These are phyloP conservation scores for Antrozous pallidus DNA, from an alignment of 2,797 vertebrate genomes.

Conservation along the genomic window DNA sequence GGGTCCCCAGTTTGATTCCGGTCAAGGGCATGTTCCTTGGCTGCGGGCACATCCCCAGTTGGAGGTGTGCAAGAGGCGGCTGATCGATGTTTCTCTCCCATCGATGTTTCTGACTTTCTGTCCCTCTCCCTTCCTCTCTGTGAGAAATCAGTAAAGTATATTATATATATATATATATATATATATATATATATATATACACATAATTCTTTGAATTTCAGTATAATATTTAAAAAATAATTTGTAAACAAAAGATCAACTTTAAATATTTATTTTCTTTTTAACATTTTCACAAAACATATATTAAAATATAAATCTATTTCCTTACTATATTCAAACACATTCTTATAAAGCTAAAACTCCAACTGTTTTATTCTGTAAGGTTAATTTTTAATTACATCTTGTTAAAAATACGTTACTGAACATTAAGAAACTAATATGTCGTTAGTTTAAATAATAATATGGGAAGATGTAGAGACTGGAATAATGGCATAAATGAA, in stretches of 20 bases:
- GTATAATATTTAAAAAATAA: neutral
- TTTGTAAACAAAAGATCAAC: neutral
- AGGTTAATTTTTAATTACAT: constrained; percentile 47
- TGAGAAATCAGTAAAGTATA: no score
- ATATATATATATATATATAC: no score
- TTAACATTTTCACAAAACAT: neutral
- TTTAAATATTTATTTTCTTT: neutral
- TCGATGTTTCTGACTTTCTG: no score
- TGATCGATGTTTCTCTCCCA: no score
- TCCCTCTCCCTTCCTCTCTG: no score
- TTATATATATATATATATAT: no score
- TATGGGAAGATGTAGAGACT: neutral
- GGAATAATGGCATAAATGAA: constrained; percentile 21
- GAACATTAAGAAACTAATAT: constrained; percentile 29
- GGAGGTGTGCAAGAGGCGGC: no score
- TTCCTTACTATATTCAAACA: neutral
- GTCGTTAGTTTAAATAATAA: neutral
- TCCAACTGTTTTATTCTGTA: neutral
- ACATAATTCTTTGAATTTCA: neutral
- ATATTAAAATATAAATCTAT: neutral
- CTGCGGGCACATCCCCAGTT: no score
- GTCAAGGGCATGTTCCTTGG: no score
- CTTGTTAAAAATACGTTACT: constrained; percentile 10
- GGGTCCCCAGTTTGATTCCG: no score
- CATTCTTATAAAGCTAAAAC: neutral